Evolutionary conservation across 2,797 vertebrate species (phyloP).

Genomic region (Argyrosomus regius): DNA sequence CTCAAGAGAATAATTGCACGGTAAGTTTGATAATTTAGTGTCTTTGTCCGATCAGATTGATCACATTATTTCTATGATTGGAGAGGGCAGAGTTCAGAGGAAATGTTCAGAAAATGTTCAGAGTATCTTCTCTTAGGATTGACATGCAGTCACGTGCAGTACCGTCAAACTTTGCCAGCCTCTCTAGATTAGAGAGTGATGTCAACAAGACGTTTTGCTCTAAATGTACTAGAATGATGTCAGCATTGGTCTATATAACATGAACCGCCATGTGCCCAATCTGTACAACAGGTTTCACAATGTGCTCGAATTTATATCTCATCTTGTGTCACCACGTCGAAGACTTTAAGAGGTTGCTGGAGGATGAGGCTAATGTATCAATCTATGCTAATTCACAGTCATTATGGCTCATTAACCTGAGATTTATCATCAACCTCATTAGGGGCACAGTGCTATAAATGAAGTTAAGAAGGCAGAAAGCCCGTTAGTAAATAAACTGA

Average conservation of each 20-base stretch:
- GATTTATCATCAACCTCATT: conserved; percentile 68
- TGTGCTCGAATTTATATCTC: conserved; percentile 1
- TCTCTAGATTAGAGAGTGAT: too few relatives aligned
- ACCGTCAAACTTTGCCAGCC: too few relatives aligned
- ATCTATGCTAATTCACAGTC: conserved; percentile 61
- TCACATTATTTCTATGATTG: background rate
- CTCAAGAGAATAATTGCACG: background rate
- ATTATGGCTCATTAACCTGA: conserved; percentile 71
- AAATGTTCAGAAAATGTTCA: conserved; percentile 2
- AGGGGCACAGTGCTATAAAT: conserved; percentile 43
- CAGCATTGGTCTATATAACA: background rate
- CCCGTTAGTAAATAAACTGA: conserved; percentile 44
- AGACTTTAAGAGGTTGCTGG: conserved; percentile 34
- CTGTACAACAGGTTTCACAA: background rate
- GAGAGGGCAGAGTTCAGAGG: background rate
- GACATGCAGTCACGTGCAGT: background rate
- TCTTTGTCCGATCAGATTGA: background rate
- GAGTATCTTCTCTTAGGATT: background rate
- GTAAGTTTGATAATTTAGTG: background rate
- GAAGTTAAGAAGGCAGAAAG: conserved; percentile 50
- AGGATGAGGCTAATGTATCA: conserved; percentile 46
- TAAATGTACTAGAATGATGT: too few relatives aligned
- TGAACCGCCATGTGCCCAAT: background rate
- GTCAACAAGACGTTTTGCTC: too few relatives aligned
- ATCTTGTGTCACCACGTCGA: conserved; percentile 10